Evolutionary conservation across 92 coral and sea anemone species (phyloP).

Genomic region (Galaxea fascicularis): DNA sequence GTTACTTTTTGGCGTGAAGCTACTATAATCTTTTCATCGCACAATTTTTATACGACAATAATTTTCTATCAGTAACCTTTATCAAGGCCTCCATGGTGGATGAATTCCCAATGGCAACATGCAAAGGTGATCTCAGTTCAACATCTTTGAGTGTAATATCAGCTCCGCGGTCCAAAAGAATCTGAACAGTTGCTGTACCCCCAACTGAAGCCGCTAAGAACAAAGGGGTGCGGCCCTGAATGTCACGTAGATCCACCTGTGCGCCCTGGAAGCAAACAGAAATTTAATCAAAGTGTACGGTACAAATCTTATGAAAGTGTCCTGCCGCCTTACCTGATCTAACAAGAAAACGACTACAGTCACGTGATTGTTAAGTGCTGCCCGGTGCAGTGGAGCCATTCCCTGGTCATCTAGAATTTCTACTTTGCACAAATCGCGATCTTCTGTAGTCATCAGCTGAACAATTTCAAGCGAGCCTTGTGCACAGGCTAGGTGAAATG

Average conservation of each 20-base stretch:
- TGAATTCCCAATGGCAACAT: constrained; percentile 81
- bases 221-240: constrained; percentile 76
- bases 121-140: constrained; percentile 80
- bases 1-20: no score
- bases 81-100: constrained; percentile 75
- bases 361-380: constrained; percentile 76
- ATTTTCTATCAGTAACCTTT: constrained; percentile 55
- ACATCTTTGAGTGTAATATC: constrained; percentile 80
- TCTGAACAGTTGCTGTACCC: constrained; percentile 80
- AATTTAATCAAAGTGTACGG: no score
- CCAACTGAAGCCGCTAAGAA: constrained; percentile 81
- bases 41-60: no score
- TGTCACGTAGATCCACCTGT: constrained; percentile 70
- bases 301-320: no score
- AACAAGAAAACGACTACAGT: constrained; percentile 68
- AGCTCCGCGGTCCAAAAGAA: constrained; percentile 80
- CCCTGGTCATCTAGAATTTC: constrained; percentile 74
- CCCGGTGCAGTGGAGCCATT: constrained; percentile 82
- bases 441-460: constrained; percentile 61
- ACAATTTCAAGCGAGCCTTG: constrained; percentile 88
- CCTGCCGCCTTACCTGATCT: constrained; percentile 74
- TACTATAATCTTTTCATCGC: no score
- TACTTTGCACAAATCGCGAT: constrained; percentile 58
- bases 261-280: constrained; percentile 68
- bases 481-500: constrained; percentile 84